These are phyloP conservation scores for Parasteatoda lunata DNA, from an alignment of 2,888 invertebrate genomes.

Conservation along the genomic window DNA sequence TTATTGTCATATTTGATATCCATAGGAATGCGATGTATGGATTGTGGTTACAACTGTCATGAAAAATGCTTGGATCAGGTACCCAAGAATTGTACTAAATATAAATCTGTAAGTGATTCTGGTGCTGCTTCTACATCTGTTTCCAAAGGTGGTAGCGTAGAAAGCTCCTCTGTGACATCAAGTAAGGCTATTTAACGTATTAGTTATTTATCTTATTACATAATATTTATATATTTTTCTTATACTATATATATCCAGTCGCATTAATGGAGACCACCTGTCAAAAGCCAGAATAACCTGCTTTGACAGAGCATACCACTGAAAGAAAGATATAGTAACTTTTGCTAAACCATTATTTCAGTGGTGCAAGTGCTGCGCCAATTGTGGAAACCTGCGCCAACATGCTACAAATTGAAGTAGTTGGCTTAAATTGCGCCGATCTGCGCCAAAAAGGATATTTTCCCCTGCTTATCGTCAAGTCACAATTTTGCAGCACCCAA, in stretches of 20 bases:
- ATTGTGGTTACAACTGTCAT: slow-evolving; percentile 96
- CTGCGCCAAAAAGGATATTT: no score
- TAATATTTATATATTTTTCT: no score
- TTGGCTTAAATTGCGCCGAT: no score
- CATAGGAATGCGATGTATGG: slow-evolving; percentile 83
- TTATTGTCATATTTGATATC: neutral
- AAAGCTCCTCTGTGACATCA: slow-evolving; percentile 81
- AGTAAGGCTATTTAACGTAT: slow-evolving; percentile 75
- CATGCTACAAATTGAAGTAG: no score
- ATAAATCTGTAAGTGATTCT: slow-evolving; percentile 70
- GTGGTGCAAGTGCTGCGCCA: no score
- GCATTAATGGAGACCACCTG: neutral
- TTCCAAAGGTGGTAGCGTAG: slow-evolving; percentile 69
- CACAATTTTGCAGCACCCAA: no score
- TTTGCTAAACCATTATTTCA: no score
- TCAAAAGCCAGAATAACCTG: neutral
- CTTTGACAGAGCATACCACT: neutral
- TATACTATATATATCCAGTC: neutral
- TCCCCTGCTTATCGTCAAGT: no score
- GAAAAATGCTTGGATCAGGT: slow-evolving; percentile 93
- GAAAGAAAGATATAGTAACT: neutral
- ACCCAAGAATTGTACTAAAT: slow-evolving; percentile 79
- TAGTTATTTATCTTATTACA: neutral
- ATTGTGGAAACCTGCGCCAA: no score
- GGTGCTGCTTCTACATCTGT: slow-evolving; percentile 67